A percentile compares a stretch with the other conserved stretches of the same genome.
These are phyloP conservation scores for Chaitophorus viminalis DNA, from an alignment of 2,888 invertebrate species.

Conservation along the genomic window DNA sequence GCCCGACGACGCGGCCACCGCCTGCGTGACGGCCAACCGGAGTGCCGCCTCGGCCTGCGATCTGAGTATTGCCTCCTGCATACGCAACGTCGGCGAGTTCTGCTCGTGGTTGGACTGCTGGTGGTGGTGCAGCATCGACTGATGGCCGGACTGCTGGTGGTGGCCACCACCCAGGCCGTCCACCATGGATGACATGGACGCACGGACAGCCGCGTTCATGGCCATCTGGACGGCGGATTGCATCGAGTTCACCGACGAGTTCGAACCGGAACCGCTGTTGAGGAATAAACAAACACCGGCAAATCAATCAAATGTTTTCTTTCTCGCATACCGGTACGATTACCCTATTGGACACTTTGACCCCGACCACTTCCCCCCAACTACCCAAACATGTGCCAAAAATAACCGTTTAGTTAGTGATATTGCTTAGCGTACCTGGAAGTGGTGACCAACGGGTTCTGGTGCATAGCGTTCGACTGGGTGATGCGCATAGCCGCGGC, in stretches of 20 bases:
- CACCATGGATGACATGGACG: constrained; percentile 70
- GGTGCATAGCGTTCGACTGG: constrained; percentile 63
- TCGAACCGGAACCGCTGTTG: constrained; percentile 64
- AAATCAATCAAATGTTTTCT: background rate
- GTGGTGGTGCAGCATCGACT: constrained; percentile 65
- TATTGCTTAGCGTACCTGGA: constrained; percentile 63
- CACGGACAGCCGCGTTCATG: constrained; percentile 73
- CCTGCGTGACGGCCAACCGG: constrained; percentile 80
- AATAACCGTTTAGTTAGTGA: too few species aligned
- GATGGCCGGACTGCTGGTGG: constrained; percentile 67
- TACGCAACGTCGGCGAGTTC: constrained; percentile 67
- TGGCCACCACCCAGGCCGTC: constrained; percentile 66
- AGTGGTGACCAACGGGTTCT: constrained; percentile 62
- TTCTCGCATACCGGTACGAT: too few species aligned
- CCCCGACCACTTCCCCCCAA: too few species aligned
- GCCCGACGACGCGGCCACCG: constrained; percentile 70
- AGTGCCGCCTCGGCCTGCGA: constrained; percentile 87
- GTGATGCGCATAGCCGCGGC: constrained; percentile 78
- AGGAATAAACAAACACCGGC: background rate
- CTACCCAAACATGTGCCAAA: too few species aligned
- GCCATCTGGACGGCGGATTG: constrained; percentile 70
- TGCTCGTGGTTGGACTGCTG: constrained; percentile 65
- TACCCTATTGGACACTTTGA: too few species aligned
- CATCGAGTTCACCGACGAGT: constrained; percentile 65
- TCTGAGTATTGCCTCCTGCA: constrained; percentile 80